Base-by-base conservation (phyloP, 1,140 invertebrate species). In the Drosophila willistoni region DNA sequence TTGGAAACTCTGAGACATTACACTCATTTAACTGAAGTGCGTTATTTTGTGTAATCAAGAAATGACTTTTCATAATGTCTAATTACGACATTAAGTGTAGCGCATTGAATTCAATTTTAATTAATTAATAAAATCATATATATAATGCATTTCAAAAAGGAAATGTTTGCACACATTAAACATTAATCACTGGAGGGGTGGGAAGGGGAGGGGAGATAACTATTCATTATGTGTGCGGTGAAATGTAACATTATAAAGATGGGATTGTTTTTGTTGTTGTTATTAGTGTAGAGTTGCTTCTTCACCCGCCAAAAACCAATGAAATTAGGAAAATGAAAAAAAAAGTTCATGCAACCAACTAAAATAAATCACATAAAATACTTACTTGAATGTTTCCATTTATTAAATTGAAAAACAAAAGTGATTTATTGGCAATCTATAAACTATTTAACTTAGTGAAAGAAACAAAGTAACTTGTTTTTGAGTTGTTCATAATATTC, bases 31-130 rank as follows among this genome's bases (percentile, higher is more conserved):
- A 25, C 29, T 71, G 14, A 42, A 62, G 55, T 70, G 51, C 64
- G 36, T 71, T 44, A 25, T 41, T 76, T 76, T 76, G 65, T 77
- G 79, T 64, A 85, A 85, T 74, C 65, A 66, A 57, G 42, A 71
- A 82, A 79, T 68, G 68, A 62, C 64, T 81, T 86, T 81, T 75
- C 76, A 76, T 73, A 76, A 75, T 70, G 79, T 79, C 61, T 82
- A 79, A 87, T 85, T 87, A 82, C 44, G 63, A 59, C 39, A 64
- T 74, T 73, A 69, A 76, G 55, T 64, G 64, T 29, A 29, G 29
- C 62, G 25, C 73, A 69, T 55, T 61, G 64, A 62, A 71, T 55
- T 70, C 34, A 63, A 51, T 71, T 65, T 74, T 44, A 64, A 56
- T 66, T 44, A 68, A 64, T 61, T 44, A 64, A 17, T 54, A 57